Percentiles rank a stretch among this genome's conserved stretches.
Conservation (phyloP, 2,113 vertebrate species). For the Mionectes macconnelli region DNA sequence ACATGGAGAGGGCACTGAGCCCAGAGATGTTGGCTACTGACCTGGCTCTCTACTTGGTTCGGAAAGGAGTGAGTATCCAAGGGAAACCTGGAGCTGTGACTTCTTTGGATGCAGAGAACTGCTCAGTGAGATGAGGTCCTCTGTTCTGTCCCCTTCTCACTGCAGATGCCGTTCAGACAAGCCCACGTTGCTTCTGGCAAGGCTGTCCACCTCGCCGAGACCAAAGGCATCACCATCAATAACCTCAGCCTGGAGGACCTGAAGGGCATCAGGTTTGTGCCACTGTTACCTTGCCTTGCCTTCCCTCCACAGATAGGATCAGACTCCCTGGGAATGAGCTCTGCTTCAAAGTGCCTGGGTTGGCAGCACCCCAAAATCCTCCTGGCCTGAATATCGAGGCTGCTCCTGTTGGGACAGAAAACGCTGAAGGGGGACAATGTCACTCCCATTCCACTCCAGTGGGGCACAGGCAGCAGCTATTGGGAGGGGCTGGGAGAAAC, state of each 20-base stretch:
- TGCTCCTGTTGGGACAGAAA: neutral
- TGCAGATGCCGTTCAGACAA: neutral
- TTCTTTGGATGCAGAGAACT: neutral
- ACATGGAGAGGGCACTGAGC: conserved; percentile 88
- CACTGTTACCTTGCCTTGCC: rapidly evolving
- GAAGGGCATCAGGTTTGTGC: conserved; percentile 78
- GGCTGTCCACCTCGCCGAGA: conserved; percentile 86
- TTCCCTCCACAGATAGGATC: neutral
- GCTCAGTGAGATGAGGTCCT: neutral
- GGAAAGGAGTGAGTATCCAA: conserved; percentile 80
- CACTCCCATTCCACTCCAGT: rapidly evolving
- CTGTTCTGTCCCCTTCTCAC: neutral
- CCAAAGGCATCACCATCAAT: conserved; percentile 80
- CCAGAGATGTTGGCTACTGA: conserved; percentile 92
- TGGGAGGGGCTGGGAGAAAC: neutral
- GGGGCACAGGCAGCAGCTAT: rapidly evolving
- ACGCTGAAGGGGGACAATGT: neutral
- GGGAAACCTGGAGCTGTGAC: neutral
- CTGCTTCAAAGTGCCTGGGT: neutral
- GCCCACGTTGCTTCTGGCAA: conserved; percentile 86
- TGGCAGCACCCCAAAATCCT: neutral
- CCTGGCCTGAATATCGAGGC: neutral
- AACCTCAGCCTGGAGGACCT: conserved; percentile 86
- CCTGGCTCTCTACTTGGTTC: conserved; percentile 94
- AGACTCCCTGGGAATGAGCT: neutral